Evolutionary conservation across 2,888 invertebrate species (phyloP).

Genomic region (Argynnis bischoffii): DNA sequence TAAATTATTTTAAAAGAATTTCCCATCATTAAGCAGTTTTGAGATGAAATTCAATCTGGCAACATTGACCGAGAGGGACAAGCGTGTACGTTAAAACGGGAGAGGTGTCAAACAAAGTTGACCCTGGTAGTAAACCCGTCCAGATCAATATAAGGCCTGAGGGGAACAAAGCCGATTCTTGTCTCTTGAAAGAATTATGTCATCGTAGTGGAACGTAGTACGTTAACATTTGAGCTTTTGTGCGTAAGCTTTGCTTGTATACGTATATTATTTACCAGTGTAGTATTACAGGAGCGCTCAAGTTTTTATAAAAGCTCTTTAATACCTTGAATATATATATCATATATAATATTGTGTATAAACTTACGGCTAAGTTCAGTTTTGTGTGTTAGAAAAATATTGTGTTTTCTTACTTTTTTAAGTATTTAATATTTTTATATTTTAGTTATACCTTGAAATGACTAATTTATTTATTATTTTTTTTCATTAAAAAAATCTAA

Average conservation of each 20-base stretch:
- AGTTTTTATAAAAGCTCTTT: too few relatives aligned
- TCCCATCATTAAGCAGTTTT: conserved; percentile 43
- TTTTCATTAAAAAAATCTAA: too few relatives aligned
- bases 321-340: too few relatives aligned
- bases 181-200: conserved; percentile 30
- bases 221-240: conserved; percentile 10
- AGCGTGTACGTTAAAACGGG: conserved; percentile 36
- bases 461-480: too few relatives aligned
- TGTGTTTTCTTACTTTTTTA: too few relatives aligned
- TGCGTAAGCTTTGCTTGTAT: conserved; percentile 7
- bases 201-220: conserved; percentile 29
- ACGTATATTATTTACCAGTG: not conserved
- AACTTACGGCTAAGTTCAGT: too few relatives aligned
- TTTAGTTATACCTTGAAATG: too few relatives aligned
- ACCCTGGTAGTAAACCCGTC: conserved; percentile 44
- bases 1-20: not conserved
- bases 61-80: conserved; percentile 46
- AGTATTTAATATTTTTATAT: too few relatives aligned
- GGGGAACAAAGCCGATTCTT: conserved; percentile 29
- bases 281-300: too few relatives aligned
- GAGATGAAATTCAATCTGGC: conserved; percentile 46
- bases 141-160: conserved; percentile 41
- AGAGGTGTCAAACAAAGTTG: conserved; percentile 46
- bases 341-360: too few relatives aligned
- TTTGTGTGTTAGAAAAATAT: too few relatives aligned